Percentiles rank a stretch among this genome's conserved stretches.
Conservation (phyloP, 2,888 invertebrate species). For the Koerneria pararmatus region DNA sequence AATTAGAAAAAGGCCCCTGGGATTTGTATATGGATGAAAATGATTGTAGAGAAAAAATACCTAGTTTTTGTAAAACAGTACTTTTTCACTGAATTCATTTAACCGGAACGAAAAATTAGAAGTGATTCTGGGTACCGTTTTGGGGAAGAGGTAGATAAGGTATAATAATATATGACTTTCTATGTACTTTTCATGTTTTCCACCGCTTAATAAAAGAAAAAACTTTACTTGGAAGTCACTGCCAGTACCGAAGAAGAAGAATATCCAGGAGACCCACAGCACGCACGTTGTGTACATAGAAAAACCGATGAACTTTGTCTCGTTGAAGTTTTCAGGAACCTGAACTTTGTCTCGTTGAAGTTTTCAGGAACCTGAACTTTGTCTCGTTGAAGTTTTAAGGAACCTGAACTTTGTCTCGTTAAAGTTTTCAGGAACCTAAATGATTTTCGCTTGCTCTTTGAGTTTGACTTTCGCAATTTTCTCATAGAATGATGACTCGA, state of each 20-base stretch:
- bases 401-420: slow-evolving; percentile 63
- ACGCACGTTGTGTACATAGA: slow-evolving; percentile 70
- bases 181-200: not conserved
- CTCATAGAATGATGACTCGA: no score
- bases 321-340: slow-evolving; percentile 70
- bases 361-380: slow-evolving; percentile 69
- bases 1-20: no score
- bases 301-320: slow-evolving; percentile 71
- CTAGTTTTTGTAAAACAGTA: no score
- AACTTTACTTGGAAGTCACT: slow-evolving; percentile 72
- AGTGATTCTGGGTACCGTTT: no score
- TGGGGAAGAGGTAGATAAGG: no score
- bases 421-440: slow-evolving; percentile 70
- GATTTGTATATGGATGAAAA: no score
- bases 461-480: no score
- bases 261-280: slow-evolving; percentile 76
- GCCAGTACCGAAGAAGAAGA: slow-evolving; percentile 76
- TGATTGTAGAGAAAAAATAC: no score
- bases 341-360: slow-evolving; percentile 53
- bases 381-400: slow-evolving; percentile 68
- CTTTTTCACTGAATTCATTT: no score
- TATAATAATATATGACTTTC: not conserved
- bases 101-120: no score
- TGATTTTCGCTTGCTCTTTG: no score
- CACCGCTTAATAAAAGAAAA: not conserved